A percentile compares a stretch with the other conserved stretches of the same genome.
These are phyloP conservation scores for Andricus grossulariae DNA, from an alignment of 1,140 invertebrate genomes.

Conservation along the genomic window DNA sequence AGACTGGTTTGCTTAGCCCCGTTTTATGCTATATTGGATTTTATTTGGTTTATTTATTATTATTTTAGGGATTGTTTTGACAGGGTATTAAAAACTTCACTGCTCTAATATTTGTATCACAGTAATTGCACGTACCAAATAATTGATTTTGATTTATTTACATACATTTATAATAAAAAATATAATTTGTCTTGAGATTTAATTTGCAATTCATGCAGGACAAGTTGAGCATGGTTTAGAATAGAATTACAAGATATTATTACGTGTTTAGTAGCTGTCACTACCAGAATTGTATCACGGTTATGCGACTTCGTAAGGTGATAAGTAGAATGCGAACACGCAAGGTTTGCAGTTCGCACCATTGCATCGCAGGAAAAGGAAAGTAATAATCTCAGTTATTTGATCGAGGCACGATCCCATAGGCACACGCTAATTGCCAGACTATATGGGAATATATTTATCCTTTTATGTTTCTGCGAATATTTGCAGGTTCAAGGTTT, in stretches of 20 bases:
- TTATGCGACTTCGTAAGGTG: not conserved
- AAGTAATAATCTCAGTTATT: constrained; percentile 24
- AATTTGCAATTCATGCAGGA: not conserved
- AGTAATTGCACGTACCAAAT: too few species aligned
- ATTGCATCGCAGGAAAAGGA: not conserved
- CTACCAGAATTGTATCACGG: constrained; percentile 7
- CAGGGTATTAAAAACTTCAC: too few species aligned
- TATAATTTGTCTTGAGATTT: not conserved
- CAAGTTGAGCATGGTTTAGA: not conserved
- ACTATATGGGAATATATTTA: constrained; percentile 15
- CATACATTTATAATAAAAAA: too few species aligned
- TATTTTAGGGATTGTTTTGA: too few species aligned
- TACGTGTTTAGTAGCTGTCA: constrained; percentile 8
- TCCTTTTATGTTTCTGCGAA: not conserved
- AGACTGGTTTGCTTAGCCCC: too few species aligned
- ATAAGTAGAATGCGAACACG: constrained; percentile 26
- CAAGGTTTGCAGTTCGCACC: not conserved
- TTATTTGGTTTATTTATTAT: too few species aligned
- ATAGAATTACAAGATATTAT: constrained; percentile 7
- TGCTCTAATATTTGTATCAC: too few species aligned
- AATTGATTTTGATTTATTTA: too few species aligned
- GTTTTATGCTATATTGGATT: too few species aligned
- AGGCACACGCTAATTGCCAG: constrained; percentile 26
- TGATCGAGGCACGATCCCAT: constrained; percentile 7
- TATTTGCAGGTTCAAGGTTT: constrained; percentile 17